Conservation (phyloP, 2,888 invertebrate species). For the Sipha maydis region DNA sequence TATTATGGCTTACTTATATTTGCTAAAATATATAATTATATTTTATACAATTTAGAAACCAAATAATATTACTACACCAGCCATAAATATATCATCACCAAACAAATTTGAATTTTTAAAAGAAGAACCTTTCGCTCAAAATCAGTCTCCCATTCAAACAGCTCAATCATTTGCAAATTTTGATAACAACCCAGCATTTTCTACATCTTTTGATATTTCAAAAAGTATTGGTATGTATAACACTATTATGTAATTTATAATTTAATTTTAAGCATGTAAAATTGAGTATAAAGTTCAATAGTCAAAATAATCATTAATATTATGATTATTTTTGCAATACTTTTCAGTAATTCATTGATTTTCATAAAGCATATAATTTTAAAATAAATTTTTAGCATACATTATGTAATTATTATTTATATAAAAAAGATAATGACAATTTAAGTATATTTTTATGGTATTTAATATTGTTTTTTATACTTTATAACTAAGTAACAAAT, state of each 20-base stretch:
- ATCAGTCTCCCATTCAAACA: conserved; percentile 64
- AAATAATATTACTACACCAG: conserved; percentile 18
- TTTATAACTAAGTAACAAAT: too few species aligned
- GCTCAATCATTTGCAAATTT: conserved; percentile 76
- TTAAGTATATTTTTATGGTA: too few species aligned
- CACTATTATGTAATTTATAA: background rate
- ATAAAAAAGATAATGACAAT: too few species aligned
- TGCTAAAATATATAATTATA: background rate
- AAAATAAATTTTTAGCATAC: too few species aligned
- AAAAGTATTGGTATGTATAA: conserved; percentile 54
- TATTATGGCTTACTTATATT: background rate
- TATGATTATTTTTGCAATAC: too few species aligned
- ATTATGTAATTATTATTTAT: too few species aligned
- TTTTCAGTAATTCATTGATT: too few species aligned
- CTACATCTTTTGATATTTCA: conserved; percentile 67
- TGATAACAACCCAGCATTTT: conserved; percentile 78
- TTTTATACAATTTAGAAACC: conserved; percentile 16
- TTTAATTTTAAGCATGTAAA: background rate
- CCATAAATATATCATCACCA: conserved; percentile 49
- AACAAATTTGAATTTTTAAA: conserved; percentile 52
- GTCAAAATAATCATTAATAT: too few species aligned
- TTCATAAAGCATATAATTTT: too few species aligned
- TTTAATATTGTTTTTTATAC: too few species aligned
- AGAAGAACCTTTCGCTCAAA: conserved; percentile 24
- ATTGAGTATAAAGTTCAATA: background rate